Conservation (phyloP, 2,113 vertebrate genomes). For the Laticauda laticaudata region DNA sequence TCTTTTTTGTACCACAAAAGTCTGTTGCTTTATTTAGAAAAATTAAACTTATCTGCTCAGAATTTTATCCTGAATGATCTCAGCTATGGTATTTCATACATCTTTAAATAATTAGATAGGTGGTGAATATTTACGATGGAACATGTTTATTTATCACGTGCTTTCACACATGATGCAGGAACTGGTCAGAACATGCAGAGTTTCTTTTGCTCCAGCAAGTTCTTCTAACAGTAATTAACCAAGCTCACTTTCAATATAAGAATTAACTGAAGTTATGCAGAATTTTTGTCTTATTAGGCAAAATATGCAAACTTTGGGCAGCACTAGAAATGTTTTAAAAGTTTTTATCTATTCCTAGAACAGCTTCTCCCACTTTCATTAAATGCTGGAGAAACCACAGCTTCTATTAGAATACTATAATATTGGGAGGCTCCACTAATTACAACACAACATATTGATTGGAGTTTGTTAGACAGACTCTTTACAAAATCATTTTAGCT, state of each 20-base stretch:
- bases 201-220: too few species aligned
- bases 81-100: background rate
- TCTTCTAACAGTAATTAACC: background rate
- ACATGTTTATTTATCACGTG: background rate
- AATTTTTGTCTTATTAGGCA: background rate
- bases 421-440: background rate
- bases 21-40: conserved; percentile 29
- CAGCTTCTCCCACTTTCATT: background rate
- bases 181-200: background rate
- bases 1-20: conserved; percentile 55
- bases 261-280: background rate
- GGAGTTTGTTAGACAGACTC: background rate
- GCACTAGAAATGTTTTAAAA: background rate
- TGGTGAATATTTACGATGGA: background rate
- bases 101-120: background rate
- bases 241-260: background rate
- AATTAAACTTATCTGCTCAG: background rate
- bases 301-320: background rate
- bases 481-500: too few species aligned
- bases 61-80: background rate
- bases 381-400: background rate
- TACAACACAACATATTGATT: background rate
- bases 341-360: background rate
- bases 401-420: background rate
- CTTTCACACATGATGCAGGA: background rate